Percentiles rank a stretch among this genome's conserved stretches.
These are phyloP conservation scores for Lonchura striata DNA, from an alignment of 2,113 vertebrate species.

Conservation along the genomic window DNA sequence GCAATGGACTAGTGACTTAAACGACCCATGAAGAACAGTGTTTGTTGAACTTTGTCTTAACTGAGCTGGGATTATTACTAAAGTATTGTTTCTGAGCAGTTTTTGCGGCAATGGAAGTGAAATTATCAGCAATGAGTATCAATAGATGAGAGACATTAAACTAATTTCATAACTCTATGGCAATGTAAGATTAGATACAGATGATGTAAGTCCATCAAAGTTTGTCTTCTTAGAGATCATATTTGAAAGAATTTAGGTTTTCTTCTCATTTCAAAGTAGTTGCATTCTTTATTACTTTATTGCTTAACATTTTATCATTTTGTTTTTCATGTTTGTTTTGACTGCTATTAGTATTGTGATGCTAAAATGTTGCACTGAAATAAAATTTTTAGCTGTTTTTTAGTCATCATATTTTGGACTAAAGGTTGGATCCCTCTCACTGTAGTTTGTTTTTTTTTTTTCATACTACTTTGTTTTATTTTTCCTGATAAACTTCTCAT, in stretches of 20 bases:
- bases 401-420: background rate
- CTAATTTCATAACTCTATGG: background rate
- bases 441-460: background rate
- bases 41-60: too few species aligned
- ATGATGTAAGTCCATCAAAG: background rate
- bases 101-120: too few species aligned
- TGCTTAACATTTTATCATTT: too few species aligned
- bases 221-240: background rate
- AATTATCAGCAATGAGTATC: too few species aligned
- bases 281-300: background rate
- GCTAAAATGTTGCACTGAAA: background rate
- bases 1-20: too few species aligned
- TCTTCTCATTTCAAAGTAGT: background rate
- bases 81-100: too few species aligned
- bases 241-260: background rate
- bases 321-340: background rate
- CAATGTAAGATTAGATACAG: background rate
- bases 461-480: background rate
- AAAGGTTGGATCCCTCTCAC: background rate
- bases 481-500: background rate
- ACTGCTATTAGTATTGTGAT: background rate
- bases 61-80: too few species aligned
- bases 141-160: background rate
- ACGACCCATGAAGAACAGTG: too few species aligned
- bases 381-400: accelerated